phyloP scores from a whole-genome alignment of 2,888 invertebrate genomes.

The Drosophila prostipennis region DNA sequence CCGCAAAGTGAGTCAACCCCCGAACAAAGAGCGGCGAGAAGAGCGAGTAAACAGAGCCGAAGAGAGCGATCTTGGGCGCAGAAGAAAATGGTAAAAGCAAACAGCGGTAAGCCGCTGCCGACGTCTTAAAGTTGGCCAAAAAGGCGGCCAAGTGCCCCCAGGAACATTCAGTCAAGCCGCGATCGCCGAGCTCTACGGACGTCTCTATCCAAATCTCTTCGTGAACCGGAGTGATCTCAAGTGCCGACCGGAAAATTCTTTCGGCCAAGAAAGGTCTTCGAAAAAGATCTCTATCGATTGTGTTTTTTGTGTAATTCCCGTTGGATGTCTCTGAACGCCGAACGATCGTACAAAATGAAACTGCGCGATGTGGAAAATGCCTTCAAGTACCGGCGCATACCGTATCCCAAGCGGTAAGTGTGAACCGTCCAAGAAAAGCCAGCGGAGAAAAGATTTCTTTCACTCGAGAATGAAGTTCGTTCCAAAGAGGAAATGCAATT shows the following conservation, averaged over 20 bases:
- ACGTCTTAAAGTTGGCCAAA: conserved; percentile 70
- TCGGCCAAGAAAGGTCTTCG: conserved; percentile 27
- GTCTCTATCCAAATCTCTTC: conserved; percentile 53
- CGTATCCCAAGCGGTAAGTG: conserved; percentile 84
- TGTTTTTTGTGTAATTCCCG: conserved; percentile 28
- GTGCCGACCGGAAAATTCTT: conserved; percentile 42
- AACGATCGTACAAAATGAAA: conserved; percentile 82
- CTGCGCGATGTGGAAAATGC: conserved; percentile 83
- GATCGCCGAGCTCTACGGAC: conserved; percentile 83
- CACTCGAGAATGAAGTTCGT: conserved; percentile 31
- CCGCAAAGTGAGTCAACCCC: conserved; percentile 24
- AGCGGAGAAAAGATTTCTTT: conserved; percentile 17
- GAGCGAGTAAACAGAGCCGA: conserved; percentile 35
- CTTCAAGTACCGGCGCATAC: conserved; percentile 83
- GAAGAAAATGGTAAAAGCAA: conserved; percentile 75
- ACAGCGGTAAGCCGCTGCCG: conserved; percentile 52
- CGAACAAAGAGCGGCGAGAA: conserved; percentile 33
- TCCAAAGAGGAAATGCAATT: conserved; percentile 44
- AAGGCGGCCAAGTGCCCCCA: conserved; percentile 77
- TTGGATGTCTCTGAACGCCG: conserved; percentile 66
- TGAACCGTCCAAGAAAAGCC: conserved; percentile 2
- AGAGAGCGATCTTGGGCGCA: conserved; percentile 58
- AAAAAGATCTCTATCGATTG: conserved; percentile 43
- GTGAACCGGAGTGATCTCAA: conserved; percentile 23
- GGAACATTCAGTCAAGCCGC: conserved; percentile 83